A percentile compares a stretch with the other conserved stretches of the same genome.
phyloP scores from a whole-genome alignment of 2,888 invertebrate species.

The Megalurothrips usitatus region DNA sequence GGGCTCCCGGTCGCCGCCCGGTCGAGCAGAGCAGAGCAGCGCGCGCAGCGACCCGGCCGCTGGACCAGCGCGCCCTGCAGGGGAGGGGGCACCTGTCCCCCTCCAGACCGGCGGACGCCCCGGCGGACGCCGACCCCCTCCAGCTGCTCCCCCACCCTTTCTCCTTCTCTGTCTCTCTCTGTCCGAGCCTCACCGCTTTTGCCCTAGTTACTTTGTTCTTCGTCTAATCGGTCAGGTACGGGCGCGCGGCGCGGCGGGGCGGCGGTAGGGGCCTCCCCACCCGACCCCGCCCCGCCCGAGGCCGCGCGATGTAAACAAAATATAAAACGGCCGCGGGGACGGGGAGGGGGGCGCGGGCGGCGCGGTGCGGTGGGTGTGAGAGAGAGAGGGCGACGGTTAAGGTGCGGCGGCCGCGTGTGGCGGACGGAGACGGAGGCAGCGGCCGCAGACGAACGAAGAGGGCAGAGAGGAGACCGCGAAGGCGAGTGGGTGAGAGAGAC shows the following conservation, averaged over 20 bases:
- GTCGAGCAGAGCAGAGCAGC: background rate
- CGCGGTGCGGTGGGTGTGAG: background rate
- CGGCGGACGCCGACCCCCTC: background rate
- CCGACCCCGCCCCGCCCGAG: slow-evolving; percentile 10
- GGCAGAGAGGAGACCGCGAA: background rate
- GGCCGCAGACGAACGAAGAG: too few relatives aligned
- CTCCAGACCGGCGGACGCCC: background rate
- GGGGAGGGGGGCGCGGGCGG: background rate
- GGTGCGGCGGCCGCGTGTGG: too few relatives aligned
- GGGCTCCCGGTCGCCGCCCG: too few relatives aligned
- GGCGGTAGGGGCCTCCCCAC: background rate
- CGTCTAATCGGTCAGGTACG: slow-evolving; percentile 24
- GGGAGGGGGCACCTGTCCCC: background rate
- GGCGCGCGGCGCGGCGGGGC: background rate
- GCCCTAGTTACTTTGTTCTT: slow-evolving; percentile 26
- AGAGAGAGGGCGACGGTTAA: background rate
- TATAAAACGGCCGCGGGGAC: slow-evolving; percentile 2
- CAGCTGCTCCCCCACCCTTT: background rate
- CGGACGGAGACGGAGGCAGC: too few relatives aligned
- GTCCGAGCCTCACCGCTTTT: slow-evolving; percentile 10
- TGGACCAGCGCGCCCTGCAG: slow-evolving; percentile 8
- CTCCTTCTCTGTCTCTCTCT: background rate
- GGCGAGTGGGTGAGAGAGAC: background rate
- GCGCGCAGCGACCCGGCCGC: background rate
- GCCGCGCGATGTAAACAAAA: slow-evolving; percentile 22